These are phyloP conservation scores for Tiliqua scincoides DNA, from an alignment of 2,113 vertebrate genomes.

Conservation along the genomic window DNA sequence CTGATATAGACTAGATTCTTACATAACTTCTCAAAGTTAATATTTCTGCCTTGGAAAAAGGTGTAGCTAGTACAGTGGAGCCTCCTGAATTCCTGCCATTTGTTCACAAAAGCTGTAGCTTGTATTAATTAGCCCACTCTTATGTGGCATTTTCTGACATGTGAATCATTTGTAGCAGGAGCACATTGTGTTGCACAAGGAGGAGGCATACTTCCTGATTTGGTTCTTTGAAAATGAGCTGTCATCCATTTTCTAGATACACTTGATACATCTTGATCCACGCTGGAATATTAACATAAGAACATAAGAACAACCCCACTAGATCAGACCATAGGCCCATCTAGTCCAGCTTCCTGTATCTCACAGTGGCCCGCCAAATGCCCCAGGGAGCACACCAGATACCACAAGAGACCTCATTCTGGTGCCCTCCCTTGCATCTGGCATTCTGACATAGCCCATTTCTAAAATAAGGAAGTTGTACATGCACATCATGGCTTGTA, in stretches of 20 bases:
- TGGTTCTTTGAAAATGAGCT: neutral
- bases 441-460: no score
- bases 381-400: no score
- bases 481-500: no score
- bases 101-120: neutral
- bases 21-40: neutral
- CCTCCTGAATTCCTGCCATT: neutral
- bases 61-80: neutral
- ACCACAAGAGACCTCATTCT: no score
- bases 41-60: neutral
- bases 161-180: neutral
- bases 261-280: neutral
- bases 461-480: no score
- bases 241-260: neutral
- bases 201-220: neutral
- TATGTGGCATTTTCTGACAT: neutral
- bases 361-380: no score
- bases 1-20: neutral
- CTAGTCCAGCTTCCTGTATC: no score
- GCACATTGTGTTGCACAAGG: neutral
- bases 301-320: no score
- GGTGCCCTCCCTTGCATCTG: no score
- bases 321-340: no score
- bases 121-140: neutral
- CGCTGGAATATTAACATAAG: neutral